Evolutionary conservation across 2,113 vertebrate genomes (phyloP), one percentile per base, ranked within the genome.

Genomic region (Capreolus pygargus): DNA sequence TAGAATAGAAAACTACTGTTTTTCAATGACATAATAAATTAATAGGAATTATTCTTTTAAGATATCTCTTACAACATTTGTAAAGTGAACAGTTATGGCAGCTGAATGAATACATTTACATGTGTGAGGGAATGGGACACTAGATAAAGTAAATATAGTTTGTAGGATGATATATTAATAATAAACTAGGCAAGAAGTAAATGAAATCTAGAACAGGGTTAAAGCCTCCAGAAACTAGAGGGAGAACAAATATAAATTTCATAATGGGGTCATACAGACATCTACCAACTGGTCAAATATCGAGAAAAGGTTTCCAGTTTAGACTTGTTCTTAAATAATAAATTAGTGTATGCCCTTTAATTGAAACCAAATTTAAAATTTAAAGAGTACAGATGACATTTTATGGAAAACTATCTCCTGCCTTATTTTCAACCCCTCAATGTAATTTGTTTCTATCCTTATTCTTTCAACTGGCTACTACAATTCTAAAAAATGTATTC

Each of bases 311-410:
- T 30, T 93, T 98, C 82, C 43, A 76, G 13, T 54, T 91, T 79
- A 39, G 21, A 5, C 43, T 92, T 52, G 86, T 36, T 60, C 81
- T 94, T 47, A 23, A 79, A 52, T 21, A 94, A 81, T 33, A 89
- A 90, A 91, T 39, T 58, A 94, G 28, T 25, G 0, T 81, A 86
- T 87, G 36, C 1, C 36, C 60, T 86, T 95, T 97, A 93, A 81
- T 64, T 84, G 84, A 79, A 94, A 79, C 45, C 87, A 95, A 93
- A 97, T 70, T 43, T 54, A 93, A 94, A 92, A 97, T 74, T n/a
- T 91, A 95, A 55, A 86, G 33, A 43, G 36, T 50, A 82, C 4
- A 97, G 39, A 91, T 16, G 2, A 92, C 19, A 94, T 27, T 90
- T 84, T 92, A 76, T 52, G 23, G 74, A 82, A 97, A 95, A n/a